Conservation (phyloP, 2,888 invertebrate genomes). For the Melanophora roralis region DNA sequence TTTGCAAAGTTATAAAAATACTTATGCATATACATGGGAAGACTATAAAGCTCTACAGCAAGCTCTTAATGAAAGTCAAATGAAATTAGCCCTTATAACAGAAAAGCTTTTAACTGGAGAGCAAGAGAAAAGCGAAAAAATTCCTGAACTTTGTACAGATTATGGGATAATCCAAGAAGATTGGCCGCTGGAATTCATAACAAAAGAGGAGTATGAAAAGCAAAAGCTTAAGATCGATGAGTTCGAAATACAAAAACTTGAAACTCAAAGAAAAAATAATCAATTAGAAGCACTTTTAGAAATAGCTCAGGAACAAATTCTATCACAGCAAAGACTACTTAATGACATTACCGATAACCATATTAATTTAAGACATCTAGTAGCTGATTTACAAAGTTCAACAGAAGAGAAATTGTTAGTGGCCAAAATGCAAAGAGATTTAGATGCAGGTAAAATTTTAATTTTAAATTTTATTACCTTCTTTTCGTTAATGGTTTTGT, state of each 20-base stretch:
- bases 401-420: constrained; percentile 74
- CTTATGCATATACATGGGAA: constrained; percentile 65
- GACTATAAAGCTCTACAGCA: constrained; percentile 69
- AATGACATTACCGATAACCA: constrained; percentile 76
- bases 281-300: constrained; percentile 72
- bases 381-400: constrained; percentile 76
- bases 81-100: constrained; percentile 70
- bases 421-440: constrained; percentile 74
- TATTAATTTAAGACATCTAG: constrained; percentile 74
- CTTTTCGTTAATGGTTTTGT: not conserved
- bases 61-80: constrained; percentile 67
- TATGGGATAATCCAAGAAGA: constrained; percentile 74
- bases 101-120: constrained; percentile 68
- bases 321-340: constrained; percentile 74
- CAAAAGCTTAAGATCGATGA: constrained; percentile 65
- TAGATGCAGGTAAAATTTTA: constrained; percentile 68
- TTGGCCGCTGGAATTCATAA: constrained; percentile 72
- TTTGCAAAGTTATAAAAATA: constrained; percentile 32
- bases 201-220: constrained; percentile 70
- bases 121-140: constrained; percentile 56
- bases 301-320: constrained; percentile 74
- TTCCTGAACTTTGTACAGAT: constrained; percentile 69
- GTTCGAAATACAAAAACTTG: constrained; percentile 64
- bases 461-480: not conserved
- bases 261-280: constrained; percentile 68